A percentile compares a stretch with the other conserved stretches of the same genome.
Conservation (phyloP, 2,888 invertebrate genomes). For the Ichneumoninae sp. region DNA sequence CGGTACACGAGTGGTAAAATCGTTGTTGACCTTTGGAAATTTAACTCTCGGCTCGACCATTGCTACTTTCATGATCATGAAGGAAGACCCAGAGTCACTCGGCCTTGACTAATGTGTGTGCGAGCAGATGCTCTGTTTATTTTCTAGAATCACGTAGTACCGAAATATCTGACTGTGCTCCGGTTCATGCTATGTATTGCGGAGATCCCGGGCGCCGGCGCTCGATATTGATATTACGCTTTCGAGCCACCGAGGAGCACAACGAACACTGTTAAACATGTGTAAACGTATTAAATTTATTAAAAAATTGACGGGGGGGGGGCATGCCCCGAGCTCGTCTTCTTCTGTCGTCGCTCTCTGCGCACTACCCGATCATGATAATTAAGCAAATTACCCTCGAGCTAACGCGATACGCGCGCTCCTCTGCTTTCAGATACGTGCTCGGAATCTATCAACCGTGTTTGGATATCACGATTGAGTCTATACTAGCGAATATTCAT, state of each 20-base stretch:
- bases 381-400: conserved; percentile 35
- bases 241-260: neutral
- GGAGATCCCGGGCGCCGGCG: neutral
- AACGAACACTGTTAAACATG: neutral
- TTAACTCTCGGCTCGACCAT: neutral
- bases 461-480: conserved; percentile 21
- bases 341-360: neutral
- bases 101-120: conserved; percentile 43
- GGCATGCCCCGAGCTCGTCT: neutral
- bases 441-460: conserved; percentile 43
- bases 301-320: conserved; percentile 16
- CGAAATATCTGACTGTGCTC: conserved; percentile 52
- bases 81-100: conserved; percentile 2
- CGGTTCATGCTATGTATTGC: conserved; percentile 14
- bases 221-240: conserved; percentile 26
- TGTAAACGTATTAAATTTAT: conserved; percentile 15
- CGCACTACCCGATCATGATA: conserved; percentile 27
- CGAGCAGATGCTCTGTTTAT: conserved; percentile 46
- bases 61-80: neutral
- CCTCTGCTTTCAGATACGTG: conserved; percentile 34
- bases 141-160: conserved; percentile 48
- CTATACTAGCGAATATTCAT: conserved; percentile 8
- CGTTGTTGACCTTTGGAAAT: conserved; percentile 18
- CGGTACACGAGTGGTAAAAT: conserved; percentile 4
- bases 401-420: conserved; percentile 31